Conservation (phyloP, 2,113 vertebrate species). For the Deroptyus accipitrinus region DNA sequence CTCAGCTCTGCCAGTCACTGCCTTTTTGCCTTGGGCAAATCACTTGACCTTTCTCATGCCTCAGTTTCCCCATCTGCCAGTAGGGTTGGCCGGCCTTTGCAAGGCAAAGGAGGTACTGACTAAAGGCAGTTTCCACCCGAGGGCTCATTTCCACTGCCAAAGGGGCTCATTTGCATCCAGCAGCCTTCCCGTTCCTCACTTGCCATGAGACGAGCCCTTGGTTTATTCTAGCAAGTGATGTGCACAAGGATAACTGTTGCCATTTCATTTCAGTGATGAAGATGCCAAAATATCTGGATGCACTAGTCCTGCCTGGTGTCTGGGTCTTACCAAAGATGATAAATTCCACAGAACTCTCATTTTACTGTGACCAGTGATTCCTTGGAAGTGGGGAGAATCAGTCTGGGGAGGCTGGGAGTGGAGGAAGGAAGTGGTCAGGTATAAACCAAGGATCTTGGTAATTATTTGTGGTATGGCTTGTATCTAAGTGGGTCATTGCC, state of each 20-base stretch:
- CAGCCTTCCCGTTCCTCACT: background rate
- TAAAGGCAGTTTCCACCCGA: background rate
- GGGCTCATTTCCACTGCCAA: background rate
- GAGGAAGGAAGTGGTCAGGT: slow-evolving; percentile 43
- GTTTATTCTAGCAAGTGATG: background rate
- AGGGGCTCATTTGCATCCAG: background rate
- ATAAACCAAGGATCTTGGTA: slow-evolving; percentile 3
- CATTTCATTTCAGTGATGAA: background rate
- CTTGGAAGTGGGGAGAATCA: background rate
- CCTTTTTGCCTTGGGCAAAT: background rate
- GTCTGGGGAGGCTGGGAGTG: background rate
- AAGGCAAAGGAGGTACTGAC: background rate
- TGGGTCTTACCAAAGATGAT: slow-evolving; percentile 33
- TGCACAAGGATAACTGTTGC: slow-evolving; percentile 18
- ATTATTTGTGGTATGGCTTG: slow-evolving; percentile 17
- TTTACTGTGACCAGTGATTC: background rate
- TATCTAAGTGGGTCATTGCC: slow-evolving; percentile 42
- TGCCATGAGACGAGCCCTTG: fast-evolving
- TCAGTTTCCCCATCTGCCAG: background rate
- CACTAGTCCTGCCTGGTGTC: slow-evolving; percentile 27
- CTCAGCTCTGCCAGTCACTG: background rate
- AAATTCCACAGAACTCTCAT: background rate
- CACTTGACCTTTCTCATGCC: background rate
- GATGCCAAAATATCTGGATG: background rate
- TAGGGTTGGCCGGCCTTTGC: background rate